phyloP scores from a whole-genome alignment of 2,797 vertebrate species.

The Liasis olivaceus region DNA sequence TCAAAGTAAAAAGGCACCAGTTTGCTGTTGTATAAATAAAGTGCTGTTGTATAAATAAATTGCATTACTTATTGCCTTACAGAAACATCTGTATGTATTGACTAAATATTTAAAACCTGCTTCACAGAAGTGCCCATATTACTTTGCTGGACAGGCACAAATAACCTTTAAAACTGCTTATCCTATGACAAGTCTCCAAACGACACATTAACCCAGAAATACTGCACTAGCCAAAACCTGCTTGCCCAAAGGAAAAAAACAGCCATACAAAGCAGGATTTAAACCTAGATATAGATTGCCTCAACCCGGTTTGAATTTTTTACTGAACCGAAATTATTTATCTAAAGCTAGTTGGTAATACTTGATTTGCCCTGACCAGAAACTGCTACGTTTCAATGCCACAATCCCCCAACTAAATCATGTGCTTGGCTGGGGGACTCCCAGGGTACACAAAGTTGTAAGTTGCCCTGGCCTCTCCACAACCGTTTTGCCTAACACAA shows the following conservation, averaged over 20 bases:
- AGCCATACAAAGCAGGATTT: too few relatives aligned
- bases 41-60: too few relatives aligned
- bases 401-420: too few relatives aligned
- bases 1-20: neutral
- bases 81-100: neutral
- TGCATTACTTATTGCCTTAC: neutral
- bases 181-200: neutral
- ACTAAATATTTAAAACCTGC: neutral
- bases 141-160: neutral
- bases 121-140: neutral
- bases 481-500: neutral
- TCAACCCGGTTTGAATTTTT: neutral
- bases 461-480: neutral
- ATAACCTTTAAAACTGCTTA: neutral
- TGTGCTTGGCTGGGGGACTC: neutral
- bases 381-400: too few relatives aligned
- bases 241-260: neutral
- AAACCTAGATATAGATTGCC: neutral
- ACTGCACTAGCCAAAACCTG: neutral
- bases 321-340: neutral
- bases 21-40: neutral
- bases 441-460: neutral
- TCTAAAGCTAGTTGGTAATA: neutral
- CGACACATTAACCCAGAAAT: neutral
- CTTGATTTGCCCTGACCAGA: neutral